Evolutionary conservation across 35 echinoderm and acorn worm genomes (phyloP).

Genomic region (Strongylocentrotus purpuratus): DNA sequence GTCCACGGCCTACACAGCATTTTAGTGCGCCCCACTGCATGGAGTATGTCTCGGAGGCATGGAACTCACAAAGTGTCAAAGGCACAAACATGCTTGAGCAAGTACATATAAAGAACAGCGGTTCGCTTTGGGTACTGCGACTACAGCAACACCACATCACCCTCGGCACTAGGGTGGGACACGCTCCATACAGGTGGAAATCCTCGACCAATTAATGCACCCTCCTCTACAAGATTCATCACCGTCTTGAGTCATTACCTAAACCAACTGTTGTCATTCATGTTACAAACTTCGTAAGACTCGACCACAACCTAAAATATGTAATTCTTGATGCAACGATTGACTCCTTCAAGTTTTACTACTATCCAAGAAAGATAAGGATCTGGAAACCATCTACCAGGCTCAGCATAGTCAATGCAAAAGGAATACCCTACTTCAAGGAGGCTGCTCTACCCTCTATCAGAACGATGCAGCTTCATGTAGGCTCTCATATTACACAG

Average conservation of each 20-base stretch:
- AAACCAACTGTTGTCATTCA: not conserved
- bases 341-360: constrained; percentile 33
- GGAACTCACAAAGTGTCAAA: constrained; percentile 50
- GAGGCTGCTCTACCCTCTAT: not conserved
- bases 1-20: constrained; percentile 54
- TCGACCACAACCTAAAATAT: constrained; percentile 21
- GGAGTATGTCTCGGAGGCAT: constrained; percentile 53
- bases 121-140: constrained; percentile 8
- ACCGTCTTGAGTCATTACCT: not conserved
- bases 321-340: not conserved
- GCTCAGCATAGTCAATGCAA: not conserved
- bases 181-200: not conserved
- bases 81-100: not conserved
- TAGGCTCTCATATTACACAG: not conserved
- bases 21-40: constrained; percentile 25
- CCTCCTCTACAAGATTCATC: not conserved
- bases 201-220: not conserved
- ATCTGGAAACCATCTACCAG: not conserved
- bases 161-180: constrained; percentile 37
- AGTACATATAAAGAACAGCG: constrained; percentile 35
- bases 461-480: not conserved
- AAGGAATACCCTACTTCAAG: constrained; percentile 15
- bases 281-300: not conserved
- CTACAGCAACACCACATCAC: constrained; percentile 26
- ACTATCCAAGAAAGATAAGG: not conserved